phyloP scores from a whole-genome alignment of 1,140 invertebrate genomes.

The Megathymus violae region DNA sequence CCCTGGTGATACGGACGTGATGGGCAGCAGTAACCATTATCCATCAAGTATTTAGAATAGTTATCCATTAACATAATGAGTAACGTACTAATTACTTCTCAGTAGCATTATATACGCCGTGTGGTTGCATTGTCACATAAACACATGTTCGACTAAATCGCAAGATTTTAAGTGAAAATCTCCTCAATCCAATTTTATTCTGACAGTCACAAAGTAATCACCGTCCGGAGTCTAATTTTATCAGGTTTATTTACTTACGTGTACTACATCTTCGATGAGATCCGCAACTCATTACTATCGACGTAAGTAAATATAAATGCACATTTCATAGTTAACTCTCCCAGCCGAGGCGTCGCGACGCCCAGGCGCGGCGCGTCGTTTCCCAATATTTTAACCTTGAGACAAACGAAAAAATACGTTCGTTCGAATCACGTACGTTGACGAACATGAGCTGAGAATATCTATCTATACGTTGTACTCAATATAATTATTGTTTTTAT shows the following conservation, averaged over 20 bases:
- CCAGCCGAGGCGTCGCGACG: constrained; percentile 11
- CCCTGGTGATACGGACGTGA: no score
- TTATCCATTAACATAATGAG: no score
- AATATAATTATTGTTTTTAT: neutral
- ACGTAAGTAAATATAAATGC: neutral
- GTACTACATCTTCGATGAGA: neutral
- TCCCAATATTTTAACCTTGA: constrained; percentile 22
- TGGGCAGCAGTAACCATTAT: no score
- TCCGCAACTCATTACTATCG: neutral
- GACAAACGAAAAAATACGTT: constrained; percentile 14
- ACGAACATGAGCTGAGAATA: constrained; percentile 14
- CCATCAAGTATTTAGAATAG: no score
- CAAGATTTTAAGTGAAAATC: no score
- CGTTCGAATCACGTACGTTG: constrained; percentile 9
- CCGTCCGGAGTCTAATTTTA: neutral
- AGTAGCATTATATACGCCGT: no score
- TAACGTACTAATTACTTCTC: no score
- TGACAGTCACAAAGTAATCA: neutral
- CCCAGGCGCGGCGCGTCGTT: constrained; percentile 4
- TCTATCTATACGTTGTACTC: neutral
- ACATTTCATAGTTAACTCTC: constrained; percentile 11
- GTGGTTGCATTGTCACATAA: no score
- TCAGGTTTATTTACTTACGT: neutral
- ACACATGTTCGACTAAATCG: no score
- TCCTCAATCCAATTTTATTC: no score